Conservation (phyloP, 2,113 vertebrate genomes). For the Promerops cafer region DNA sequence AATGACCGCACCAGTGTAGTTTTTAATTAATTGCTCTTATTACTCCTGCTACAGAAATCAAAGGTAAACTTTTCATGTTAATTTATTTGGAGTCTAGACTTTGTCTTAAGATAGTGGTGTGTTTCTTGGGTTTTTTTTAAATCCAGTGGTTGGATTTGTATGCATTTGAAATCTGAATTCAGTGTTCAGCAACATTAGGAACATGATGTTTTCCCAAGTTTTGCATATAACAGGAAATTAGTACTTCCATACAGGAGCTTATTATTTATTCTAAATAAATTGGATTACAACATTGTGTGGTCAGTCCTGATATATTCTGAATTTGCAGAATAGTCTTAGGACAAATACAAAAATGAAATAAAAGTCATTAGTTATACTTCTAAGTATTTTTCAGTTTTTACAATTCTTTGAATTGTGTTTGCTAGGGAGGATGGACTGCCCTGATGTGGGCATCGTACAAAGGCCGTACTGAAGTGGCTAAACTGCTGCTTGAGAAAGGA, state of each 20-base stretch:
- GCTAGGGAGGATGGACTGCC: conserved; percentile 94
- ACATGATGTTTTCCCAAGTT: not conserved
- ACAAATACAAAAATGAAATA: not conserved
- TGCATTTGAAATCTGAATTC: not conserved
- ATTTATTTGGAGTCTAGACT: not conserved
- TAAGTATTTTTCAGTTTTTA: not conserved
- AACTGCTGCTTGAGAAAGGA: conserved; percentile 86
- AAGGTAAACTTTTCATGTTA: not conserved
- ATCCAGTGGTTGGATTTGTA: not conserved
- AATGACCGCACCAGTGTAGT: not conserved
- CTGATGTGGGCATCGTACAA: conserved; percentile 98
- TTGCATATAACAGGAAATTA: not conserved
- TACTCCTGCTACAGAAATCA: not conserved
- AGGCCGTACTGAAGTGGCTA: conserved; percentile 84
- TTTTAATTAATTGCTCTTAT: not conserved
- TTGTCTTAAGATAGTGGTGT: not conserved
- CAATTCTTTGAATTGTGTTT: not conserved
- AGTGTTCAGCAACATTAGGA: not conserved
- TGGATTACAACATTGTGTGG: not conserved
- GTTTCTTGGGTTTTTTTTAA: not conserved
- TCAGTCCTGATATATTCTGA: not conserved
- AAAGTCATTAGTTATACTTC: not conserved
- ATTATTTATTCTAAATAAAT: not conserved
- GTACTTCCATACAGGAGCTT: not conserved
- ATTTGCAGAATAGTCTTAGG: not conserved